Base-by-base conservation (phyloP, 2,797 vertebrate species). In the Melanotaenia parkinsoni region DNA sequence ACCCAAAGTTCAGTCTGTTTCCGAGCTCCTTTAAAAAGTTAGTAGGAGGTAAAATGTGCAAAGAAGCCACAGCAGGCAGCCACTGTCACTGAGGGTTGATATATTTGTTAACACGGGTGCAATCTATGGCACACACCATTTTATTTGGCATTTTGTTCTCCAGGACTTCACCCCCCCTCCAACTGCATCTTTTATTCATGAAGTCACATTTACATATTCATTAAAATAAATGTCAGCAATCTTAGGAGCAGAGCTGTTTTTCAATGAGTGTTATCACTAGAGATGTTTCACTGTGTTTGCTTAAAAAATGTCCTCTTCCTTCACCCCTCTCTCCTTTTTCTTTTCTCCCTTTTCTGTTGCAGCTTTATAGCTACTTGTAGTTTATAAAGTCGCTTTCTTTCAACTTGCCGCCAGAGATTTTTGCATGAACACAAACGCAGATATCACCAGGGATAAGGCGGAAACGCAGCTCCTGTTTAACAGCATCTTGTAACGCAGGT, bases 351-450 rank as follows among this genome's bases (percentile, higher is more conserved):
- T 77, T 24, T 79, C 63, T 76, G 71, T 80, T 84, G 38, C 92
- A 97, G 95, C 87, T 95, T 80, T 89, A 93, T 77, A 95, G 94
- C 86, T 96, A 96, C 84, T 94, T 95, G 0, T 94, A 96, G 8
- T 96, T 96, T 76, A 96, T 95, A 58, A 96, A 96, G 90, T 84
- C 85, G 0, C 91, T 96, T 84, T 96, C 96, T 0, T 90, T 96
- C 86, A 97, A 94, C 81, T 94, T 96, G 0, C 94, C 94, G 0
- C 95, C 96, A 0, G 96, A 98, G 84, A 89, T 96, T 67, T 97
- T 95, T 75, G 95, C 64, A 97, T 96, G 96, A 96, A 97, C 0
- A 82, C 95, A 86, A 97, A 97, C 28, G 96, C 96, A 1, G 96
- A 95, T 78, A 95, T 97, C 91, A 94, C 95, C 58, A 97, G 97